phyloP scores from a whole-genome alignment of 2,888 invertebrate genomes.

The Tachystola acroxantha region DNA sequence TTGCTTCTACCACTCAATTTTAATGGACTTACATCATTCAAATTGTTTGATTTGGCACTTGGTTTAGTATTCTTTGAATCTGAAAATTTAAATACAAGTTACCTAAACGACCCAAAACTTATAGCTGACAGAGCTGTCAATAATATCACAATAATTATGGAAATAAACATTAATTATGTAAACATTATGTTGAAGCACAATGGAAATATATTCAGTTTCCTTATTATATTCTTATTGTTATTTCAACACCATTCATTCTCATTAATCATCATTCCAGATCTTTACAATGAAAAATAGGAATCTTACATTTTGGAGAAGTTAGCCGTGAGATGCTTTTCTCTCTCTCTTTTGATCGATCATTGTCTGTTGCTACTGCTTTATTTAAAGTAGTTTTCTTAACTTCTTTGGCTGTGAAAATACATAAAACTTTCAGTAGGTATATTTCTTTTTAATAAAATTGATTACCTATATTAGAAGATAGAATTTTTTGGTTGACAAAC shows the following conservation, averaged over 20 bases:
- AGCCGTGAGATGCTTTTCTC: slow-evolving; percentile 34
- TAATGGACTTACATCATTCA: slow-evolving; percentile 20
- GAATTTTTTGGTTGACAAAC: too few relatives aligned
- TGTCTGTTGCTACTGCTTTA: slow-evolving; percentile 29
- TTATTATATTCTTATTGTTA: too few relatives aligned
- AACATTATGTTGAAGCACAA: too few relatives aligned
- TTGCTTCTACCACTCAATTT: slow-evolving; percentile 29
- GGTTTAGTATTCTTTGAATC: slow-evolving; percentile 40
- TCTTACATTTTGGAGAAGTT: slow-evolving; percentile 40
- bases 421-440: too few relatives aligned
- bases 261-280: too few relatives aligned
- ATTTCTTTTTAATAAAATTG: too few relatives aligned
- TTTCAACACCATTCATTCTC: too few relatives aligned
- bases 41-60: slow-evolving; percentile 35
- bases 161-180: too few relatives aligned
- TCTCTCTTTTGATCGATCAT: slow-evolving; percentile 16
- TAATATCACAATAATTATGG: neutral
- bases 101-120: neutral
- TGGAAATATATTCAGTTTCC: too few relatives aligned
- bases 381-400: slow-evolving; percentile 21
- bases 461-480: too few relatives aligned
- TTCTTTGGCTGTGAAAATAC: slow-evolving; percentile 32
- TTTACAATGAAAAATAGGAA: neutral
- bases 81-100: slow-evolving; percentile 25
- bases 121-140: neutral